Percentiles rank a stretch among this genome's conserved stretches.
Conservation (phyloP, 2,113 vertebrate genomes). For the Serilophus lunatus region DNA sequence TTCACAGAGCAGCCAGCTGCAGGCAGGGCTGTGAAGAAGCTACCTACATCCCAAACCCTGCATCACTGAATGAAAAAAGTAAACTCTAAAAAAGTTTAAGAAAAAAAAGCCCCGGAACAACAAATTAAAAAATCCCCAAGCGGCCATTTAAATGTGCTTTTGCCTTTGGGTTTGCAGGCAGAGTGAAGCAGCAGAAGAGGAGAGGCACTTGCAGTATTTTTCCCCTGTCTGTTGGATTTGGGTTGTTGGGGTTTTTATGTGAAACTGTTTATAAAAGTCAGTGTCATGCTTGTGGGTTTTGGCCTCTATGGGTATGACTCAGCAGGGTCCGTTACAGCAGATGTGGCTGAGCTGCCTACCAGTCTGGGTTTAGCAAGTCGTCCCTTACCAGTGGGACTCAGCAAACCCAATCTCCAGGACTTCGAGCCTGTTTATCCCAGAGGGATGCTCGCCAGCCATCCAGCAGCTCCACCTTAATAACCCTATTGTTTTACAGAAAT, state of each 20-base stretch:
- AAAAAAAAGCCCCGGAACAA: not conserved
- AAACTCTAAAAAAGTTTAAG: not conserved
- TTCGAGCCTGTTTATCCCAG: not conserved
- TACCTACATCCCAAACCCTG: not conserved
- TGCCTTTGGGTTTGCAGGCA: not conserved
- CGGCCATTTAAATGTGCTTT: accelerated
- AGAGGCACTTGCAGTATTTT: accelerated
- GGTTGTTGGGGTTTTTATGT: not conserved
- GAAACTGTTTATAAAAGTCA: not conserved
- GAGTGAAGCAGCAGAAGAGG: not conserved
- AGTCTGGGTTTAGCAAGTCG: accelerated
- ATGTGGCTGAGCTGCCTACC: not conserved
- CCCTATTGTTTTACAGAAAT: not conserved
- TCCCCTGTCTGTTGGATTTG: not conserved
- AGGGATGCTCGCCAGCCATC: not conserved
- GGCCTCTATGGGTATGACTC: not conserved
- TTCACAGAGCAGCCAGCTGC: not conserved
- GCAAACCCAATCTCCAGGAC: accelerated
- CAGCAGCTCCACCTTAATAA: not conserved
- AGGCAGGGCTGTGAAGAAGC: not conserved
- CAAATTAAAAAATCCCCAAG: not conserved
- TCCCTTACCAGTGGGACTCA: accelerated
- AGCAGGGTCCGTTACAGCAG: not conserved
- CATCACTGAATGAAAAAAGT: not conserved
- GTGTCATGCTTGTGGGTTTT: not conserved